A percentile compares a stretch with the other conserved stretches of the same genome.
Evolutionary conservation across 2,113 vertebrate genomes (phyloP).

Genomic region (Macheiramphus alcinus): DNA sequence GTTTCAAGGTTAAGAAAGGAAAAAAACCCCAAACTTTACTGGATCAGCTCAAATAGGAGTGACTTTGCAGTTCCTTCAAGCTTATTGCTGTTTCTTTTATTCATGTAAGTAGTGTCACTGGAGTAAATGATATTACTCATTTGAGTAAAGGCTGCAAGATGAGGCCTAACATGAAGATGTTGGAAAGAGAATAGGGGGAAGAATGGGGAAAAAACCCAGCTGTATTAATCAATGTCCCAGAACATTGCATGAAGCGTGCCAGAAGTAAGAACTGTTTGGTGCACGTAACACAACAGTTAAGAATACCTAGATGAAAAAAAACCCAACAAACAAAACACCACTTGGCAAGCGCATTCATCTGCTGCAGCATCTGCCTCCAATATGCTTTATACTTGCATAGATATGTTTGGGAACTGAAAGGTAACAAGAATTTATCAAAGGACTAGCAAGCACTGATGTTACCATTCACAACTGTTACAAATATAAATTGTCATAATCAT

Average conservation of each 20-base stretch:
- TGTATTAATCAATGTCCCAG: not conserved
- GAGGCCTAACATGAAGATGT: not conserved
- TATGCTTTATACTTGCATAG: constrained; percentile 1
- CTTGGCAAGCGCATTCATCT: constrained; percentile 24
- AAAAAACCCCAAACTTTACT: not conserved
- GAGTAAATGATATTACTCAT: not conserved
- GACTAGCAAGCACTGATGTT: constrained; percentile 30
- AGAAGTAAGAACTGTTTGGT: not conserved
- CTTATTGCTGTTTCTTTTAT: not conserved
- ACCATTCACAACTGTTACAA: not conserved
- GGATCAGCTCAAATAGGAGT: not conserved
- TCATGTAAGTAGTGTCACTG: not conserved
- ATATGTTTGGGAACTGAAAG: constrained; percentile 17
- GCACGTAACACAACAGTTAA: not conserved
- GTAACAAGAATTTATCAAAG: constrained; percentile 53
- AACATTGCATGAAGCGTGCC: not conserved
- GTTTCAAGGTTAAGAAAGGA: not conserved
- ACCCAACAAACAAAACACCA: not conserved
- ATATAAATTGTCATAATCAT: not conserved
- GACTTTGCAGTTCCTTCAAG: not conserved
- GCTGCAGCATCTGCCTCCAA: constrained; percentile 11
- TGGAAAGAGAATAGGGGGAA: not conserved
- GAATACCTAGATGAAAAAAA: not conserved
- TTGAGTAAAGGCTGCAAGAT: not conserved
- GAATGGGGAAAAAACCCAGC: not conserved